phyloP scores from a whole-genome alignment of 2,113 vertebrate genomes.

The Speoplatyrhinus poulsoni region DNA sequence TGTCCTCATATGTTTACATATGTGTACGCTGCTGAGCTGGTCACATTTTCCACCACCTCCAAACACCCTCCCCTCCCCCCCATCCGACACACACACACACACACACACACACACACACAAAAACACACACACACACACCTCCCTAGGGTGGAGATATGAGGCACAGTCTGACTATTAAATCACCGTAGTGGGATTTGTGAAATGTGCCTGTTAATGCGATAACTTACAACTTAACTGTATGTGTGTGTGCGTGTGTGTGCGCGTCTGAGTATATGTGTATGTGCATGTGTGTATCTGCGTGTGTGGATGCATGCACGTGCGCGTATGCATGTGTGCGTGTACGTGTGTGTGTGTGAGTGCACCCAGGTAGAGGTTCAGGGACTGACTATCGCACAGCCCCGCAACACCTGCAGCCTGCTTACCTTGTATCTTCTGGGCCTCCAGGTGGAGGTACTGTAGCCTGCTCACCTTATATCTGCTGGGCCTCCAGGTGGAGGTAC shows the following conservation, averaged over 20 bases:
- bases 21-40: not conserved
- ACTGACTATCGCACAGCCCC: too few relatives aligned
- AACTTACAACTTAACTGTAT: not conserved
- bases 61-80: conserved; percentile 17
- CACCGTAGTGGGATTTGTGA: not conserved
- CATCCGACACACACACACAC: too few relatives aligned
- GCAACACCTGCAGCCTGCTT: conserved; percentile 15
- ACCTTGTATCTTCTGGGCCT: conserved; percentile 78
- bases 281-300: not conserved
- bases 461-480: too few relatives aligned
- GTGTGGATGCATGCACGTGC: not conserved
- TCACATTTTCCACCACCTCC: conserved; percentile 53
- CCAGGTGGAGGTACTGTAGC: conserved; percentile 77
- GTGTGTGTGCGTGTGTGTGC: not conserved
- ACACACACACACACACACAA: not conserved
- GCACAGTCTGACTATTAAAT: conserved; percentile 2
- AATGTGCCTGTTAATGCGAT: not conserved
- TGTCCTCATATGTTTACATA: not conserved
- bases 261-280: not conserved
- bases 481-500: too few relatives aligned
- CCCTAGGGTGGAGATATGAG: conserved; percentile 15
- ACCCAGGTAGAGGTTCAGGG: too few relatives aligned
- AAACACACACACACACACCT: not conserved
- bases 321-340: not conserved
- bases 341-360: not conserved